phyloP scores from a whole-genome alignment of 2,113 vertebrate genomes.

The Psittacus erithacus region DNA sequence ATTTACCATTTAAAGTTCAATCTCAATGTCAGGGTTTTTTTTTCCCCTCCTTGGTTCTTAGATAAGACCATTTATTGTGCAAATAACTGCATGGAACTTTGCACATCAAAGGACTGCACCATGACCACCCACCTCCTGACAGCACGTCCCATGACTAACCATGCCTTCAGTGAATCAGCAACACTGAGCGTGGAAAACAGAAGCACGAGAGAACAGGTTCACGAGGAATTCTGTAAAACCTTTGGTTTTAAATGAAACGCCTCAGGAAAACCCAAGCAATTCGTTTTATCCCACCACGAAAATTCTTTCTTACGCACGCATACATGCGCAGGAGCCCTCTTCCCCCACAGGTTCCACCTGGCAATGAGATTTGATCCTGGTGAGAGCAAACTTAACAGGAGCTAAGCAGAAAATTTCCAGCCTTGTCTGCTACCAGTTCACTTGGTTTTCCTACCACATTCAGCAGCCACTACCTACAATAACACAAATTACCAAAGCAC shows the following conservation, averaged over 20 bases:
- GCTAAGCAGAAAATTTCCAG: not conserved
- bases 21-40: slow-evolving; percentile 35
- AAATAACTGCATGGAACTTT: not conserved
- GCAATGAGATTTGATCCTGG: not conserved
- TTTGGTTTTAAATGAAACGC: not conserved
- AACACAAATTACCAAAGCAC: not conserved
- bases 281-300: not conserved
- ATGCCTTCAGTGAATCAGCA: not conserved
- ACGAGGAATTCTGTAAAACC: not conserved
- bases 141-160: not conserved
- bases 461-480: not conserved
- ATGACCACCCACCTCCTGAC: not conserved
- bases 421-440: not conserved
- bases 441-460: not conserved
- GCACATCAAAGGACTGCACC: not conserved
- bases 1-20: slow-evolving; percentile 20
- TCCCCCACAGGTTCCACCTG: not conserved
- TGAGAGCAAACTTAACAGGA: not conserved
- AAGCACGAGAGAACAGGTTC: not conserved
- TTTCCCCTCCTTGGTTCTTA: slow-evolving; percentile 36
- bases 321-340: not conserved
- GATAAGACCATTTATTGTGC: slow-evolving; percentile 19
- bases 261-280: not conserved
- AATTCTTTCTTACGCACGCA: not conserved
- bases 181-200: not conserved